Evolutionary conservation across 2,888 invertebrate species (phyloP), one percentile per base, ranked within the genome.

Genomic region (Linhomoeus sp.): DNA sequence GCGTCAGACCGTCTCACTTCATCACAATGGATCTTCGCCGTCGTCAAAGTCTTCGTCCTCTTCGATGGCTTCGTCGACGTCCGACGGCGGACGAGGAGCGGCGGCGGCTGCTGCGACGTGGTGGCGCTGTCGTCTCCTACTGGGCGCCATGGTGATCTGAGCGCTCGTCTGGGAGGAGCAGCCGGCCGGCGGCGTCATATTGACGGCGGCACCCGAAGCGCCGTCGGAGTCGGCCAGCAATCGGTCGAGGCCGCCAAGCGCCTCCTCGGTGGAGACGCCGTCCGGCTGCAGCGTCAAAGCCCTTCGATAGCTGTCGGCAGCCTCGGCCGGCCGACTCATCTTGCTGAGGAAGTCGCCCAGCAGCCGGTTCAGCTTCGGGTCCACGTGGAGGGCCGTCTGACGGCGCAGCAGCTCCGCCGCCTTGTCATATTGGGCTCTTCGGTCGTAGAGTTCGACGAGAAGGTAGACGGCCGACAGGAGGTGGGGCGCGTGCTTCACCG

Each of bases 391-490:
- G 22, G 50, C 48, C 7, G 61, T 51, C 43, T 59, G 58, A 26
- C 57, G 56, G 24, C 58, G 53, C 38, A 66, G 51, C 40, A 67
- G 51, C 43, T 62, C 59, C 17, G 66, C 61, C 9, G 64, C 66
- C 43, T 63, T 61, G 25, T 62, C 61, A 53, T 57, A 61, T 33
- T 63, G 58, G 38, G 61, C 60, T 41, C 63, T 63, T 26, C 59
- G 55, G 3, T 51, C 51, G 23, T 41, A 23, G 19, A 33, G 29
- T 3, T 29, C 26, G 33, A 48, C 45, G 58, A 66, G 57, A 23
- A 60, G 51, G 53, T 64, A 65, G 5, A 67, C 65, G 15, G 66
- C 62, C 25, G 63, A 62, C 39, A 66, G 52, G 46, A 61, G 58
- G 14, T 54, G 53, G 1, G 62, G 58, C 47, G 66, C 66, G 45